These are phyloP conservation scores for Pogona vitticeps DNA, from an alignment of 2,113 vertebrate genomes.

Conservation along the genomic window DNA sequence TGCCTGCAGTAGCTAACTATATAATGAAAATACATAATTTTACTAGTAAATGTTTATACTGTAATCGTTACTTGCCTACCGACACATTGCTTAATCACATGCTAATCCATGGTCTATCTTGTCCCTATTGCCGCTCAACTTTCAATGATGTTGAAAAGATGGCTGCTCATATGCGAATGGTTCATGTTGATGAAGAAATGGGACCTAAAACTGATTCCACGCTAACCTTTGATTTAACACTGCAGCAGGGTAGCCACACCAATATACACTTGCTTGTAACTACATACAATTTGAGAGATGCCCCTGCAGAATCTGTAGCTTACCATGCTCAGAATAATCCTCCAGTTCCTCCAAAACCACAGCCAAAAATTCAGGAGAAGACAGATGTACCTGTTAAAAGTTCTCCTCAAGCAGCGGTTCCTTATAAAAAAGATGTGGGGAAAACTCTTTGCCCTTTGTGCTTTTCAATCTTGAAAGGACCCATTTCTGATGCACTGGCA, in stretches of 20 bases:
- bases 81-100: conserved; percentile 97
- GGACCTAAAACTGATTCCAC: conserved; percentile 95
- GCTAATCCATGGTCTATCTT: conserved; percentile 96
- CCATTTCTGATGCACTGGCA: conserved; percentile 94
- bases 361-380: conserved; percentile 84
- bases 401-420: conserved; percentile 88
- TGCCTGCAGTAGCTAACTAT: conserved; percentile 96
- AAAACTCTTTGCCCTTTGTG: conserved; percentile 98
- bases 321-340: conserved; percentile 93
- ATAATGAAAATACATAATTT: conserved; percentile 99
- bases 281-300: conserved; percentile 96
- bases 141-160: conserved; percentile 99
- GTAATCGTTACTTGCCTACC: conserved; percentile 96
- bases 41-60: conserved; percentile 99
- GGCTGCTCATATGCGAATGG: conserved; percentile 94
- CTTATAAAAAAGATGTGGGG: conserved; percentile 96
- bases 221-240: conserved; percentile 94
- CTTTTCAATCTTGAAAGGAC: conserved; percentile 97
- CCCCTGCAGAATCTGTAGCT: conserved; percentile 93
- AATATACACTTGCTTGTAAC: conserved; percentile 97
- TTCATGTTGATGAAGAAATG: conserved; percentile 90
- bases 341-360: conserved; percentile 82
- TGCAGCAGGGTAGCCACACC: conserved; percentile 97
- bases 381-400: conserved; percentile 81
- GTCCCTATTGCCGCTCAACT: conserved; percentile 93